Percentiles rank a stretch among this genome's conserved stretches.
These are phyloP conservation scores for Caenorhabditis zanzibari DNA, from an alignment of 2,888 invertebrate genomes.

Conservation along the genomic window DNA sequence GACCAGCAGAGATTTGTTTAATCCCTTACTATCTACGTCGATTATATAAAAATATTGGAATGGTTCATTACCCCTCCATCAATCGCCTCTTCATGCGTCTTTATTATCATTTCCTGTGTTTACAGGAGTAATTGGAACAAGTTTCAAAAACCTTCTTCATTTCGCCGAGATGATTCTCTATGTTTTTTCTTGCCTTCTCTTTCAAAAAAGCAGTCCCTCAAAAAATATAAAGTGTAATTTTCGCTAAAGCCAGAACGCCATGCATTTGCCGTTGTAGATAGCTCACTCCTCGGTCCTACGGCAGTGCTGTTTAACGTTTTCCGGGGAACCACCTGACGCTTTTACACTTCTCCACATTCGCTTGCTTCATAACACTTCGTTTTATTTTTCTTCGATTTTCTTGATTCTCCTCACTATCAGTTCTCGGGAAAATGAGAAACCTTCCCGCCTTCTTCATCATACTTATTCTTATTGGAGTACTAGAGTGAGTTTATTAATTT, in stretches of 20 bases:
- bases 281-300: background rate
- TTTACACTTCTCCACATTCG: background rate
- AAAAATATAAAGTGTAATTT: constrained; percentile 21
- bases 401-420: background rate
- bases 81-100: too few species aligned
- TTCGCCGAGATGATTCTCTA: background rate
- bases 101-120: background rate
- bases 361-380: constrained; percentile 15
- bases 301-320: constrained; percentile 22
- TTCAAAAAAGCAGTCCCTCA: background rate
- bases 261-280: constrained; percentile 9
- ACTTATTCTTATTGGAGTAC: background rate
- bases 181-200: background rate
- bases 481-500: constrained; percentile 11
- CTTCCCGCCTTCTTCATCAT: background rate
- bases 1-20: too few species aligned
- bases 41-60: too few species aligned
- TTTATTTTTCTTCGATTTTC: constrained; percentile 4
- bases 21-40: too few species aligned
- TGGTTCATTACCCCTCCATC: too few species aligned
- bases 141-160: constrained; percentile 4
- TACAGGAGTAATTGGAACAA: constrained; percentile 7
- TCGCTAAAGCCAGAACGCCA: background rate
- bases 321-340: constrained; percentile 21
- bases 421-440: constrained; percentile 3